Base-by-base conservation (phyloP, 2,888 invertebrate genomes). In the Matsumyia berberina region DNA sequence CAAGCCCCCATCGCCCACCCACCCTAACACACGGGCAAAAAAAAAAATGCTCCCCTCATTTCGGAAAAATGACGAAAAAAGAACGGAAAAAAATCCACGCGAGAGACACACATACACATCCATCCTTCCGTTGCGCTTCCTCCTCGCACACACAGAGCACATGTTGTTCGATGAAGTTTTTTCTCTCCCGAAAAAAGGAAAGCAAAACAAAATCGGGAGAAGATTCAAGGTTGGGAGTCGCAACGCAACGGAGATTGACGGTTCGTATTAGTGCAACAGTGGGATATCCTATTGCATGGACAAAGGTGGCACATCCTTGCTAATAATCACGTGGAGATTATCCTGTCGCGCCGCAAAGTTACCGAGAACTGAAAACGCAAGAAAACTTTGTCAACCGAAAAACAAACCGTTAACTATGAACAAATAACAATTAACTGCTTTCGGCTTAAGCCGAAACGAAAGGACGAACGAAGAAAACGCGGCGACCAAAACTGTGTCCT, bases 31-130 rank as follows among this genome's bases (percentile, higher is more conserved):
- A 64, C 46, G 64, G 17, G 24, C 24, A 57, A 62, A 73, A 57
- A 67, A 67, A 77, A 58, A 58, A 74, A 24, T 58, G 44, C 72
- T 55, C 69, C 79, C 74, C 69, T 80, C 74, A 64, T 62, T 66
- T 58, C 12, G 66, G 53, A 60, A 79, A 85, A 81, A 77, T 33
- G n/a, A n/a, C n/a, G n/a, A n/a, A n/a, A n/a, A n/a, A n/a, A n/a
- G n/a, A n/a, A 83, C 67, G 12, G 70, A 58, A 81, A 82, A 82
- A 83, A 78, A 83, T 78, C 60, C 69, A 69, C 78, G 79, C 78
- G 79, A 78, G 83, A 83, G 79, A 58, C 53, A 66, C 80, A 79
- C 67, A 79, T 46, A 74, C 35, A 70, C 42, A 64, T 42, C 33
- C 62, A 53, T 64, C 51, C 66, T 42, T 42, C 39, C 62, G 69